A percentile compares a stretch with the other conserved stretches of the same genome.
Evolutionary conservation across 2,797 vertebrate genomes (phyloP).

Genomic region (Dendrocincla tyrannina): DNA sequence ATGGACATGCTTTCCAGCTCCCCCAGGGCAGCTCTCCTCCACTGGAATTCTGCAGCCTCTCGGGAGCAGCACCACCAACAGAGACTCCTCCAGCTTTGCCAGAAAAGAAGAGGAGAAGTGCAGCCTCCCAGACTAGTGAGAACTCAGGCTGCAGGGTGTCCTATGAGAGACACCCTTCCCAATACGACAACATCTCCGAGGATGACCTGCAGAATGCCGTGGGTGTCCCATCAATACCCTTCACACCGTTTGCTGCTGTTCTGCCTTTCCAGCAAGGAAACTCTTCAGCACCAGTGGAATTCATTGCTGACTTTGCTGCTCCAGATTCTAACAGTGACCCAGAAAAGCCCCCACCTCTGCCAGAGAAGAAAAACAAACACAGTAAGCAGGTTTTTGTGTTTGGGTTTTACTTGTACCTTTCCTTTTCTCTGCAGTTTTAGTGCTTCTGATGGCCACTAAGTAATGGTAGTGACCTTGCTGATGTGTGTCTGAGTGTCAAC

Average conservation of each 20-base stretch:
- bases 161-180: constrained; percentile 90
- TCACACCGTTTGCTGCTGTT: constrained; percentile 80
- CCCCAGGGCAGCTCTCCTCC: constrained; percentile 76
- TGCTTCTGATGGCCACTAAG: neutral
- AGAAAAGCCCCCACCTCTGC: constrained; percentile 90
- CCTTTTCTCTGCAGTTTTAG: neutral
- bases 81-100: constrained; percentile 89
- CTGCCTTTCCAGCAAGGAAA: constrained; percentile 82
- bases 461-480: neutral
- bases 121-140: constrained; percentile 79
- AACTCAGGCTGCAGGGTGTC: constrained; percentile 75
- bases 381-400: constrained; percentile 82
- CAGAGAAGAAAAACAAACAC: constrained; percentile 96
- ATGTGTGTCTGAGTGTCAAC: neutral
- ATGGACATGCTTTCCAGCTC: constrained; percentile 81
- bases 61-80: constrained; percentile 61
- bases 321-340: constrained; percentile 79
- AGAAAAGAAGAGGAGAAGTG: constrained; percentile 91
- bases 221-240: constrained; percentile 53
- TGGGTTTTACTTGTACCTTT: neutral
- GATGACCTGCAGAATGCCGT: constrained; percentile 82
- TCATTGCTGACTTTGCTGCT: constrained; percentile 79
- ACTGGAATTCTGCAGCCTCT: constrained; percentile 68
- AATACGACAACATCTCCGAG: constrained; percentile 93
- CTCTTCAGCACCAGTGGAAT: constrained; percentile 71